Base-by-base conservation (phyloP, 2,113 vertebrate genomes). In the Dermatemys mawii region DNA sequence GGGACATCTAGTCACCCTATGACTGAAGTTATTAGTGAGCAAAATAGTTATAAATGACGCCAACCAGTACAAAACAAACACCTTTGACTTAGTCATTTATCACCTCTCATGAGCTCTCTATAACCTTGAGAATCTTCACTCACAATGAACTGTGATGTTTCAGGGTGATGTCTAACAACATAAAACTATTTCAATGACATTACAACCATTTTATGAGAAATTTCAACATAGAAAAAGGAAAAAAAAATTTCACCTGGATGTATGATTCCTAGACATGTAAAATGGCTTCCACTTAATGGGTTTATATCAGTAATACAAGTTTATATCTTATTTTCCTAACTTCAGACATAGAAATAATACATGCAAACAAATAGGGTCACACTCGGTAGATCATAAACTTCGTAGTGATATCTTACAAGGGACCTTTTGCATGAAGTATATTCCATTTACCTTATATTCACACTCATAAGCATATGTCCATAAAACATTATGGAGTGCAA, bases 101-200 rank as follows among this genome's bases (percentile, higher is more conserved):
- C 1, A 0, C 21, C 13, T 55, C 50, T 5, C 26, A 76, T 1
- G 0, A 44, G 4, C 13, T 67, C 83, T 83, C 87, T 76, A 14
- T 67, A 67, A 38, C 21, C n/a, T 54, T 54, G 38, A 54, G 49
- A 67, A 2, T 57, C 0, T 35, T 75, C 89, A 73, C 41, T 55
- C 84, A 79, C 11, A 54, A 22, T 54, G 53, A 54, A 54, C 53
- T 22, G 19, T 54, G 53, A 22, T 54, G 53, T 54, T 54, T 22
- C 21, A 54, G 22, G 53, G 53, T 22, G 53, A 54, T 54, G 29
- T 8, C 21, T 81, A 75, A 91, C 10, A 41, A 44, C 6, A 35
- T 3, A 38, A 0, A 88, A 50, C 5, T 73, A 54, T 84, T 82
- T 81, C 2, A 12, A 3, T 79, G 32, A 85, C 24, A 9, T 89